These are phyloP conservation scores for Istiophorus platypterus DNA, from an alignment of 2,113 vertebrate genomes.

Conservation along the genomic window DNA sequence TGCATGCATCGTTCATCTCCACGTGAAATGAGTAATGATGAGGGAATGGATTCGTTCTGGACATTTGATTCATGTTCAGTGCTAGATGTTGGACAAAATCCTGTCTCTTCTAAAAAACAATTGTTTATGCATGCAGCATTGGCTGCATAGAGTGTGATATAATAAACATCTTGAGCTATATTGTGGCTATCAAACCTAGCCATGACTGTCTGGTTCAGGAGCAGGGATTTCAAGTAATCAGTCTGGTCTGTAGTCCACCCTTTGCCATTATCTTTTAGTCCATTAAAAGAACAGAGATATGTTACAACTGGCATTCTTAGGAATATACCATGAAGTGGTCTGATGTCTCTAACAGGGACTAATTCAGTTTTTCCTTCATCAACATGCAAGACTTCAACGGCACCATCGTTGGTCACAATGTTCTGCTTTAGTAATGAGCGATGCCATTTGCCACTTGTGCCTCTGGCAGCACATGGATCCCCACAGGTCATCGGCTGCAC, in stretches of 20 bases:
- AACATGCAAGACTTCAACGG: constrained; percentile 88
- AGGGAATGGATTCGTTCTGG: neutral
- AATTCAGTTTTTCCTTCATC: constrained; percentile 89
- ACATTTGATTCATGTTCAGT: constrained; percentile 11
- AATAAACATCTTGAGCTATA: constrained; percentile 84
- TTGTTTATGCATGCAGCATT: constrained; percentile 83
- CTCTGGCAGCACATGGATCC: constrained; percentile 87
- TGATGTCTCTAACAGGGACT: constrained; percentile 80
- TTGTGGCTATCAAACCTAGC: constrained; percentile 84
- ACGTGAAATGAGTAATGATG: neutral
- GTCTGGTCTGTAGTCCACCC: constrained; percentile 84
- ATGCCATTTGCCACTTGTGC: constrained; percentile 87
- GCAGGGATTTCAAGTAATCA: constrained; percentile 80
- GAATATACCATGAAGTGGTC: constrained; percentile 82
- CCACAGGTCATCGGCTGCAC: constrained; percentile 75
- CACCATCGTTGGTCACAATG: constrained; percentile 38
- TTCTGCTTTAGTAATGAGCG: constrained; percentile 87
- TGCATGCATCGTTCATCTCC: neutral
- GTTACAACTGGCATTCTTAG: constrained; percentile 91
- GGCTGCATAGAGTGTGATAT: constrained; percentile 84
- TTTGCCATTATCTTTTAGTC: constrained; percentile 76
- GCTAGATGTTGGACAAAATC: constrained; percentile 40
- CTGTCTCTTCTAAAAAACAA: constrained; percentile 76
- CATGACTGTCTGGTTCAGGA: constrained; percentile 81
- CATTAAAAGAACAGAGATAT: constrained; percentile 86